These are phyloP conservation scores for Cinclus mexicanus DNA, from an alignment of 2,113 vertebrate species.

Conservation along the genomic window DNA sequence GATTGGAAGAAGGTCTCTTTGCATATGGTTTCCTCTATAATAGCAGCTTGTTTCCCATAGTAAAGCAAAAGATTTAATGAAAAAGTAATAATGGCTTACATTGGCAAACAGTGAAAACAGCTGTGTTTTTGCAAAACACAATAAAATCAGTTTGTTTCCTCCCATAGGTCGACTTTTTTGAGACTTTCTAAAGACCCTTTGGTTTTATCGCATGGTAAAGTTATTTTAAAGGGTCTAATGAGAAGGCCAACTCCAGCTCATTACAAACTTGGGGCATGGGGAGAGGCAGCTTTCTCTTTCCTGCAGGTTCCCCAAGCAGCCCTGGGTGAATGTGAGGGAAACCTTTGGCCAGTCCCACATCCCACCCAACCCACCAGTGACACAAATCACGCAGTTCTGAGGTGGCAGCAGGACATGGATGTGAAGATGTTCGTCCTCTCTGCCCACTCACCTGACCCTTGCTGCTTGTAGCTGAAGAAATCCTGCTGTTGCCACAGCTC, in stretches of 20 bases:
- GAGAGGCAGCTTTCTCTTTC: not conserved
- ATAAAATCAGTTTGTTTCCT: conserved; percentile 16
- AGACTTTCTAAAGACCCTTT: not conserved
- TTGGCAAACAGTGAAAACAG: not conserved
- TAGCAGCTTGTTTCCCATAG: not conserved
- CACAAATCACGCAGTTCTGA: not conserved
- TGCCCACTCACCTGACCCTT: not conserved
- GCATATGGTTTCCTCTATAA: not conserved
- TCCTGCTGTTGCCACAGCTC: not conserved
- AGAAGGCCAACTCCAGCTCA: not conserved
- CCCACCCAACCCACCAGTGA: not conserved
- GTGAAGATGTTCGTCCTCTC: not conserved
- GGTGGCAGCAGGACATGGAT: not conserved
- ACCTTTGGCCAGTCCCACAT: not conserved
- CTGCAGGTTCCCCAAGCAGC: not conserved
- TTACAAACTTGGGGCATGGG: fast-evolving
- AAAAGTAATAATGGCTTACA: not conserved
- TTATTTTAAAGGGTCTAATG: not conserved
- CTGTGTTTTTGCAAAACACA: not conserved
- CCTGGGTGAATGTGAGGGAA: not conserved
- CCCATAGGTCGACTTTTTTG: not conserved
- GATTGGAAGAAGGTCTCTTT: not conserved
- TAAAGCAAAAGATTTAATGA: conserved; percentile 6
- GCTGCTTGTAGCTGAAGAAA: not conserved
- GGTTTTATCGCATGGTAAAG: not conserved